A percentile compares a stretch with the other conserved stretches of the same genome.
phyloP scores from a whole-genome alignment of 1,140 invertebrate species.

The Drosophila sturtevanti region DNA sequence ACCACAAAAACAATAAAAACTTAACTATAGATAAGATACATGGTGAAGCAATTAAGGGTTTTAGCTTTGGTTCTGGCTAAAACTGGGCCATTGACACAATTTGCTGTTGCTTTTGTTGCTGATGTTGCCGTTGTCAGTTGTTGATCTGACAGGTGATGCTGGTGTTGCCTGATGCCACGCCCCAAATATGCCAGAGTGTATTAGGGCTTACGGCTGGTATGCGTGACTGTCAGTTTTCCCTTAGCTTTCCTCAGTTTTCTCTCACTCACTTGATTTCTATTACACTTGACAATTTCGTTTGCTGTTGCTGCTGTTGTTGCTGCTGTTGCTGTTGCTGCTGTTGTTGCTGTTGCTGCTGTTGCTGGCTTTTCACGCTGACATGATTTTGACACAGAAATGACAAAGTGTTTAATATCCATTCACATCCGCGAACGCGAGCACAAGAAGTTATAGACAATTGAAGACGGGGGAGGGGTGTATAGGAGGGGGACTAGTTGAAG shows the following conservation, averaged over 20 bases:
- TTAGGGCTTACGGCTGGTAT: slow-evolving; percentile 34
- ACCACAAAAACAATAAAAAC: slow-evolving; percentile 11
- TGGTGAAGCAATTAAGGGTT: slow-evolving; percentile 21
- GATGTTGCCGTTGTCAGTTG: slow-evolving; percentile 19
- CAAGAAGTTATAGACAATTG: slow-evolving; percentile 47
- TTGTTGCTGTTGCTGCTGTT: slow-evolving; percentile 17
- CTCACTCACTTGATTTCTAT: slow-evolving; percentile 56
- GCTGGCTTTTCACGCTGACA: slow-evolving; percentile 57
- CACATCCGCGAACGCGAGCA: not conserved
- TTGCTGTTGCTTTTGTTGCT: slow-evolving; percentile 7
- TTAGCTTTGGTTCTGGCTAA: slow-evolving; percentile 39
- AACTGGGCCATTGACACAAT: slow-evolving; percentile 9
- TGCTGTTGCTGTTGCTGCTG: slow-evolving; percentile 24
- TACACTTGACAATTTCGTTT: slow-evolving; percentile 56
- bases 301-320: slow-evolving; percentile 15
- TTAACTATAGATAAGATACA: slow-evolving; percentile 60
- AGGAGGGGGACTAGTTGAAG: not conserved
- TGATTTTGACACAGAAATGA: slow-evolving; percentile 73
- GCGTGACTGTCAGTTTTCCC: slow-evolving; percentile 40
- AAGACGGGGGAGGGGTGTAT: not conserved
- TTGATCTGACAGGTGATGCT: slow-evolving; percentile 15
- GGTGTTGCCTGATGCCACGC: slow-evolving; percentile 37
- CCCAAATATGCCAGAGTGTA: slow-evolving; percentile 53
- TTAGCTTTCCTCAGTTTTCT: slow-evolving; percentile 33
- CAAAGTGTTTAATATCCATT: slow-evolving; percentile 65